Base-by-base conservation (phyloP, 2,113 vertebrate species). In the Odocoileus hemionus region DNA sequence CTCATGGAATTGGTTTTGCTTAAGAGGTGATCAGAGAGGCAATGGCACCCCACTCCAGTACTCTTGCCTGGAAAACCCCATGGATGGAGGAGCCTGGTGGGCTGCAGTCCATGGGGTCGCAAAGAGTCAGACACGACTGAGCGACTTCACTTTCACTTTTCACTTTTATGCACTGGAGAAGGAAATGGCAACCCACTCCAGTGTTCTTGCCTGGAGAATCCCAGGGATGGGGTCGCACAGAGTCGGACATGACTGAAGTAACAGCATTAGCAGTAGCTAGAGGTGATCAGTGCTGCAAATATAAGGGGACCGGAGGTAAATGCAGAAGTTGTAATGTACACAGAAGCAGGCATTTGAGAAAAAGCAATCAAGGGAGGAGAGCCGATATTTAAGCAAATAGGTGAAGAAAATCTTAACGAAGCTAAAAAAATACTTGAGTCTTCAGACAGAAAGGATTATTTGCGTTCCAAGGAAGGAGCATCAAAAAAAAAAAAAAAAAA, bases 381-480 rank as follows among this genome's bases (percentile, higher is more conserved):
- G 89, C 52, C 16, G 52, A 88, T 76, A 74, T 80, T 96, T 96
- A 95, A 92, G 78, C 45, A 76, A 92, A 92, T 12, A 90, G 7
- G 19, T 47, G n/a, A 67, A 91, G 67, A 64, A 90, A 93, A 76
- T 84, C 4, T 86, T 93, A 16, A 13, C 4, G 58, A 57, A 87
- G 45, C 43, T 57, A 92, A 88, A 79, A 79, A 57, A 60, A 84
- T 13, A 55, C 43, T 96, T 50, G 26, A 61, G 60, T 58, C 17
- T 96, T 97, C n/a, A 50, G 85, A 50, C 55, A 58, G 79, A 96
- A 89, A 97, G 43, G 43, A 86, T 91, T 93, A 82, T 95, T 89
- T 97, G 86, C 82, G 11, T 67, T 94, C 86, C 86, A 85, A 96
- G 86, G 57, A 94, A 87, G 21, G 17, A 43, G 19, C 26, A 43